phyloP scores from a whole-genome alignment of 2,797 vertebrate species.

The Phoebastria nigripes region DNA sequence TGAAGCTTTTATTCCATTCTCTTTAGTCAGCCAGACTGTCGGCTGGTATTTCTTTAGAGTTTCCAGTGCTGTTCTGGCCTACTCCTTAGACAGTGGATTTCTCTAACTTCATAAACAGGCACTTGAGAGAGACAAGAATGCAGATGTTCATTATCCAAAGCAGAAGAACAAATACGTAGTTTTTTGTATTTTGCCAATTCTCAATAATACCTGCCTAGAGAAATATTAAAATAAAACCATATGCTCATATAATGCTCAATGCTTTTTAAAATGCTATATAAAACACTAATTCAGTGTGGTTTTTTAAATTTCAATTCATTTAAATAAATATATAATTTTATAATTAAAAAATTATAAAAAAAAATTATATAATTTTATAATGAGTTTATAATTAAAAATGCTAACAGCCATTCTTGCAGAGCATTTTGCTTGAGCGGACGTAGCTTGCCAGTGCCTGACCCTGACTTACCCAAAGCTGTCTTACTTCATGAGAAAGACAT shows the following conservation, averaged over 20 bases:
- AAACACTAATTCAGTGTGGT: background rate
- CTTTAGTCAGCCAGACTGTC: background rate
- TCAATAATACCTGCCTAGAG: background rate
- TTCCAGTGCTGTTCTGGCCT: background rate
- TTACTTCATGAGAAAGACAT: background rate
- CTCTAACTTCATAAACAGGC: background rate
- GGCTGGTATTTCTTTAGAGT: background rate
- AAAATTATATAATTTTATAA: background rate
- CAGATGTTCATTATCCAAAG: background rate
- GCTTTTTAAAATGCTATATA: background rate
- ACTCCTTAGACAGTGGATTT: background rate
- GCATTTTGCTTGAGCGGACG: fast-evolving
- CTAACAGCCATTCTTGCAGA: background rate
- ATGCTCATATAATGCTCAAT: background rate
- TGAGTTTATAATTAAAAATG: background rate
- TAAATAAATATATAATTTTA: background rate
- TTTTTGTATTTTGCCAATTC: background rate
- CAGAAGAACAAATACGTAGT: background rate
- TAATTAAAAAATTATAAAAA: background rate
- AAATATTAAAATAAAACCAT: conserved; percentile 4
- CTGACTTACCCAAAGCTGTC: background rate
- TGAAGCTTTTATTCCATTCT: background rate
- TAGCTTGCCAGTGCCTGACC: background rate
- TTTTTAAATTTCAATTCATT: background rate
- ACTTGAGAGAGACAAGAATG: background rate